phyloP scores from a whole-genome alignment of 1,140 invertebrate genomes.

The Dendroctonus ponderosae region DNA sequence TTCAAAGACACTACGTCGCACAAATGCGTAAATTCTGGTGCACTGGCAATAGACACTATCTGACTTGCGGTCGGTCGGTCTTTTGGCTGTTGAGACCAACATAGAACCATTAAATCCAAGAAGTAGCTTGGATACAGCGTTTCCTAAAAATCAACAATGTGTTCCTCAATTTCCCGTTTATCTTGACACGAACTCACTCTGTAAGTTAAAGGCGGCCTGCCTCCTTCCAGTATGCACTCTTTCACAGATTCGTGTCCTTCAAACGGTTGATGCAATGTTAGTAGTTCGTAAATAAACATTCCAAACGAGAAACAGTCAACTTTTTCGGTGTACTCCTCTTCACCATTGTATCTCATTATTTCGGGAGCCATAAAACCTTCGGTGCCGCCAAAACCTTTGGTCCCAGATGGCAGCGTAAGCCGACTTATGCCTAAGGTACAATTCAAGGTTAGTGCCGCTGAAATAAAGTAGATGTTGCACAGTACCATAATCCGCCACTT shows the following conservation, averaged over 20 bases:
- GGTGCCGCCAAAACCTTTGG: conserved; percentile 96
- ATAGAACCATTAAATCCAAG: conserved; percentile 92
- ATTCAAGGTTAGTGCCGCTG: too few species aligned
- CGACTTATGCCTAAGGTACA: conserved; percentile 73
- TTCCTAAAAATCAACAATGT: conserved; percentile 51
- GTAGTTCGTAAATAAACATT: conserved; percentile 97
- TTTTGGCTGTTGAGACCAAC: conserved; percentile 88
- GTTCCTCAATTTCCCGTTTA: background rate
- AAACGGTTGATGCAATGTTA: conserved; percentile 92
- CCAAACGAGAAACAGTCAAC: conserved; percentile 99
- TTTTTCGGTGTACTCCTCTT: conserved; percentile 98
- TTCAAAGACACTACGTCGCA: conserved; percentile 74
- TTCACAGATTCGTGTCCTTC: conserved; percentile 94
- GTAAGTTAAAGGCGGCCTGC: conserved; percentile 81
- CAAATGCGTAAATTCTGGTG: conserved; percentile 90
- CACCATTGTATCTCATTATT: conserved; percentile 96
- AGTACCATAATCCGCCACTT: conserved; percentile 91
- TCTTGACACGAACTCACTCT: conserved; percentile 55
- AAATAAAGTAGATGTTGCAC: conserved; percentile 19
- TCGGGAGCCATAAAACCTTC: conserved; percentile 99
- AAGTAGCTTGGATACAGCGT: conserved; percentile 85
- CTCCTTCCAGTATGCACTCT: conserved; percentile 93
- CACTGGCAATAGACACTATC: conserved; percentile 86
- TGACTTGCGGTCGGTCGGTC: conserved; percentile 89
- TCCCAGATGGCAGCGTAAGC: conserved; percentile 81